phyloP scores from a whole-genome alignment of 2,113 vertebrate genomes.

The Arizona elegans region DNA sequence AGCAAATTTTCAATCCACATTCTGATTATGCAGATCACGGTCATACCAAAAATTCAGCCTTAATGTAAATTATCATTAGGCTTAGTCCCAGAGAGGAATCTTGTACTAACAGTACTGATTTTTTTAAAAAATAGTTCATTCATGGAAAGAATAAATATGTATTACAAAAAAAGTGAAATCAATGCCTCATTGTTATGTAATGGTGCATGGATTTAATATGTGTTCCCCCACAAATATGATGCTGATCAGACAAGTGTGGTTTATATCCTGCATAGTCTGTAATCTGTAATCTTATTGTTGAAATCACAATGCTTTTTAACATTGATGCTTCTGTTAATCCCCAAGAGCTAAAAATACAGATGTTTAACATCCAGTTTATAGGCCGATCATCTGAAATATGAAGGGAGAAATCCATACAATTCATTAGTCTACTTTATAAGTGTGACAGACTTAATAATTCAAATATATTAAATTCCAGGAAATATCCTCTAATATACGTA shows the following conservation, averaged over 20 bases:
- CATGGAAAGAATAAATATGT: conserved; percentile 54
- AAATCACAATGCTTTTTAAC: conserved; percentile 89
- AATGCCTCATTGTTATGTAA: conserved; percentile 60
- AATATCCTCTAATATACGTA: conserved; percentile 21
- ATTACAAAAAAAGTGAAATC: conserved; percentile 51
- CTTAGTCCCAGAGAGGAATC: conserved; percentile 51
- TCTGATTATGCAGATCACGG: conserved; percentile 44
- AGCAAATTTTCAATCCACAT: conserved; percentile 15
- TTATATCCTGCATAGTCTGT: conserved; percentile 75
- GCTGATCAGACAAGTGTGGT: conserved; percentile 67
- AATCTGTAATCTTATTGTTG: conserved; percentile 89
- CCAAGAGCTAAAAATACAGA: conserved; percentile 87
- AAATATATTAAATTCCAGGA: conserved; percentile 65
- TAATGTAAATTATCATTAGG: conserved; percentile 54
- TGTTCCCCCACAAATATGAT: conserved; percentile 63
- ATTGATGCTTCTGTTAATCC: conserved; percentile 89
- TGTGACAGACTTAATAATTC: conserved; percentile 75
- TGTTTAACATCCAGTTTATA: conserved; percentile 81
- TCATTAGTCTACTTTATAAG: conserved; percentile 77
- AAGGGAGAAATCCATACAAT: conserved; percentile 79
- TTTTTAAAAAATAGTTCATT: conserved; percentile 55
- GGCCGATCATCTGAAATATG: conserved; percentile 79
- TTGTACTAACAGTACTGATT: conserved; percentile 61
- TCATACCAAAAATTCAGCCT: conserved; percentile 47
- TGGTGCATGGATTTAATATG: conserved; percentile 47